Evolutionary conservation across 2,888 invertebrate species (phyloP), one percentile per base, ranked within the genome.

Genomic region (Caprella mutica): DNA sequence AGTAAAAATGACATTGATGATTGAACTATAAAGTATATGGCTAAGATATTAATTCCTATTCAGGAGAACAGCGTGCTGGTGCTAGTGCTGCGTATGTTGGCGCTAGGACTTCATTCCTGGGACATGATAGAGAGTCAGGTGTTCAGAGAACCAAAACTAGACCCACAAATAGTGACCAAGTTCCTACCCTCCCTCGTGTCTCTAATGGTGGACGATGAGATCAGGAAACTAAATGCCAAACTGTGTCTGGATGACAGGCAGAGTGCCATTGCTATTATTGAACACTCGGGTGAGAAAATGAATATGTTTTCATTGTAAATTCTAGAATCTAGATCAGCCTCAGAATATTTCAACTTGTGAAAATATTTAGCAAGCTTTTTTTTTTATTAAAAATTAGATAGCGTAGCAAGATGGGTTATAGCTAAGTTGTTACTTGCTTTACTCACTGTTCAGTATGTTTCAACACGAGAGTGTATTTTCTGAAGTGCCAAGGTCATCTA

Each of bases 61-160:
- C 60, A 75, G 77, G 91, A 94, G 68, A 93, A 93, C 72, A 82
- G 86, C 56, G 88, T 94, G 66, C 76, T 96, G 60, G 86, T 92
- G 66, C 75, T 96, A 24, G 74, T 96, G 59, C 74, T 96, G 56
- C 79, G 96, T 70, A 92, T 96, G 92, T 75, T 96, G 66, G 86
- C 91, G 0, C 75, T 96, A 42, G 94, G 94, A 0, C 74, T 94
- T 40, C 89, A 91, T 72, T 91, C 93, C 4, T 94, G 94, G 93
- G 84, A 89, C 30, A 94, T 96, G 88, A 93, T 96, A 65, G 91
- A 93, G 72, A 88, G 90, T 2, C 78, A 78, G 69, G 87, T 89
- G 67, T 94, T 93, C 69, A 91, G 91, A 70, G 96, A 96, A 72
- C 93, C 94, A 0, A 92, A 92, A 75, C 76, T 94, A 58, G 93